A percentile compares a stretch with the other conserved stretches of the same genome.
Evolutionary conservation across 2,113 vertebrate genomes (phyloP).

Genomic region (Paedocypris sp.): DNA sequence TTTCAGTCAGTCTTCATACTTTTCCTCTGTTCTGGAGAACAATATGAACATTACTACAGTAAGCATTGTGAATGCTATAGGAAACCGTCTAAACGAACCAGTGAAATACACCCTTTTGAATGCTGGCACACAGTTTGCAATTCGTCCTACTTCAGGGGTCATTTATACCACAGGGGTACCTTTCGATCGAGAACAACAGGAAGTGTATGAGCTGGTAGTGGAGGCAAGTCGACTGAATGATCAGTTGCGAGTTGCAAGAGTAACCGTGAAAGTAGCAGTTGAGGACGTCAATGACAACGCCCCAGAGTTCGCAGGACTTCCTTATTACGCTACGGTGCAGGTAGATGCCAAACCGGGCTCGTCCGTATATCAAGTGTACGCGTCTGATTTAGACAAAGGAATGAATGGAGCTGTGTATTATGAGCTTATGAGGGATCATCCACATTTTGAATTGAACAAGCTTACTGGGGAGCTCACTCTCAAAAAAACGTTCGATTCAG

Average conservation of each 20-base stretch:
- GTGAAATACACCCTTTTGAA: slow-evolving; percentile 85
- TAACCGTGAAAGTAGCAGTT: slow-evolving; percentile 77
- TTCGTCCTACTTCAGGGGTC: slow-evolving; percentile 82
- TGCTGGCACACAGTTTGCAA: slow-evolving; percentile 78
- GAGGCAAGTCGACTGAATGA: slow-evolving; percentile 84
- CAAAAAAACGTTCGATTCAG: slow-evolving; percentile 74
- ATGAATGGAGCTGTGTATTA: slow-evolving; percentile 82
- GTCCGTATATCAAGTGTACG: slow-evolving; percentile 74
- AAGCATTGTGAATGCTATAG: slow-evolving; percentile 75
- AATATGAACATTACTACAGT: slow-evolving; percentile 69
- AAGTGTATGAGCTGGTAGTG: slow-evolving; percentile 80
- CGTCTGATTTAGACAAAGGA: slow-evolving; percentile 77
- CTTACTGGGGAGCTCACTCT: slow-evolving; percentile 74
- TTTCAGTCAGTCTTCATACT: slow-evolving; percentile 75
- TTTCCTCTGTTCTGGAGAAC: slow-evolving; percentile 79
- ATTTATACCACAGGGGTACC: slow-evolving; percentile 80
- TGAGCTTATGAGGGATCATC: slow-evolving; percentile 70
- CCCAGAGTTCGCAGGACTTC: slow-evolving; percentile 81
- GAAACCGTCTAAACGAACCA: slow-evolving; percentile 86
- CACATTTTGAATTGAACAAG: slow-evolving; percentile 82
- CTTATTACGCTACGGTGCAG: slow-evolving; percentile 89
- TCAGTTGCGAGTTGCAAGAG: slow-evolving; percentile 75
- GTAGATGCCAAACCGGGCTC: slow-evolving; percentile 85
- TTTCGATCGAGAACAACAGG: slow-evolving; percentile 84
- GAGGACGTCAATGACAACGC: slow-evolving; percentile 91